These are phyloP conservation scores for Apamea sordens DNA, from an alignment of 2,888 invertebrate genomes.

Conservation along the genomic window DNA sequence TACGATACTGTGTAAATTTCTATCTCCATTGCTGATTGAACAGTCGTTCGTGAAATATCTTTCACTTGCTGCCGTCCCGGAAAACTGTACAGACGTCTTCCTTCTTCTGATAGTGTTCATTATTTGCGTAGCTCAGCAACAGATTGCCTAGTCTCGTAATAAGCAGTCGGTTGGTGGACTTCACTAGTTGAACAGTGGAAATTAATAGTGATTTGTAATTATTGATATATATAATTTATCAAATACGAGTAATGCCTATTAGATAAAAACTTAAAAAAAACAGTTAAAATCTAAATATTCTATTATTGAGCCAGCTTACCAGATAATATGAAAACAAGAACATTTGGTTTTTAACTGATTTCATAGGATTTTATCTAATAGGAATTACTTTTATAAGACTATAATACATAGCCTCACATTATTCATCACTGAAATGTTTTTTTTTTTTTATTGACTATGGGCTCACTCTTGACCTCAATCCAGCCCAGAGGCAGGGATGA, in stretches of 20 bases:
- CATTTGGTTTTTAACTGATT: background rate
- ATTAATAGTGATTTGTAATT: background rate
- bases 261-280: background rate
- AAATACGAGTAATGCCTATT: background rate
- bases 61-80: background rate
- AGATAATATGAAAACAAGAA: background rate
- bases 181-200: background rate
- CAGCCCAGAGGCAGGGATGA: too few species aligned
- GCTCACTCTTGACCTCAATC: too few species aligned
- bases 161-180: background rate
- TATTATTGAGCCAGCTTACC: background rate
- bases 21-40: background rate
- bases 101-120: background rate
- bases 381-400: background rate
- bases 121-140: background rate
- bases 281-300: background rate
- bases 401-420: background rate
- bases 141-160: background rate
- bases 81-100: background rate
- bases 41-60: background rate
- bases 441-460: too few species aligned
- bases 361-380: background rate
- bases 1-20: conserved; percentile 11
- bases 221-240: too few species aligned
- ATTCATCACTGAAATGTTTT: background rate